These are phyloP conservation scores for Accipiter cooperii DNA, from an alignment of 2,113 vertebrate genomes.

Conservation along the genomic window DNA sequence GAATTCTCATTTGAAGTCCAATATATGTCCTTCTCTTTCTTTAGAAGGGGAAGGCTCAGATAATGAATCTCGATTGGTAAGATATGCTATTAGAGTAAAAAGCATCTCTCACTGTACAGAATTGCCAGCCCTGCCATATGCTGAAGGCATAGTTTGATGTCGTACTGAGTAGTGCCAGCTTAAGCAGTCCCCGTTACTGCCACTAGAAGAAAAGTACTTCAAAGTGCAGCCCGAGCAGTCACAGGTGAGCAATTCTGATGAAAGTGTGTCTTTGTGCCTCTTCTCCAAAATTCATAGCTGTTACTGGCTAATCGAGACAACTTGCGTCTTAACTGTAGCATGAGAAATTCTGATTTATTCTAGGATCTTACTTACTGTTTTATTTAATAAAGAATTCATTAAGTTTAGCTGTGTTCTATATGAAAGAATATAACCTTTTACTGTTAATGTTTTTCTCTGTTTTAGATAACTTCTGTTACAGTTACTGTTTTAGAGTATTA, in stretches of 20 bases:
- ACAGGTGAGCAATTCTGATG: not conserved
- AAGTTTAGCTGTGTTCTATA: not conserved
- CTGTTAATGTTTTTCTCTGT: not conserved
- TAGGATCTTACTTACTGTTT: not conserved
- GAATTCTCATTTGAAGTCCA: not conserved
- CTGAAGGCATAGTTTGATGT: not conserved
- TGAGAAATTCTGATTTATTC: not conserved
- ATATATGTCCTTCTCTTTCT: not conserved
- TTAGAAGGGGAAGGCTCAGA: not conserved
- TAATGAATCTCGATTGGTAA: not conserved
- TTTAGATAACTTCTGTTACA: not conserved
- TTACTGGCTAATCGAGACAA: fast-evolving
- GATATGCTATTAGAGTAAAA: not conserved
- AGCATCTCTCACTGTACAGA: not conserved
- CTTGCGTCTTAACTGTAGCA: not conserved
- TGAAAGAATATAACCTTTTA: not conserved
- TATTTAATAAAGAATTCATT: not conserved
- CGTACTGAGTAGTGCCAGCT: not conserved
- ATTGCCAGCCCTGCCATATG: not conserved
- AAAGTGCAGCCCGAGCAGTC: not conserved
- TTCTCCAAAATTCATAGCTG: not conserved
- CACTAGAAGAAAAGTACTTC: not conserved
- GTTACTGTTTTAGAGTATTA: not conserved
- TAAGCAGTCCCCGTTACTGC: not conserved
- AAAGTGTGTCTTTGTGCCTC: not conserved